These are phyloP conservation scores for Leptinotarsa tumamoca DNA, from an alignment of 2,888 invertebrate species.

Conservation along the genomic window DNA sequence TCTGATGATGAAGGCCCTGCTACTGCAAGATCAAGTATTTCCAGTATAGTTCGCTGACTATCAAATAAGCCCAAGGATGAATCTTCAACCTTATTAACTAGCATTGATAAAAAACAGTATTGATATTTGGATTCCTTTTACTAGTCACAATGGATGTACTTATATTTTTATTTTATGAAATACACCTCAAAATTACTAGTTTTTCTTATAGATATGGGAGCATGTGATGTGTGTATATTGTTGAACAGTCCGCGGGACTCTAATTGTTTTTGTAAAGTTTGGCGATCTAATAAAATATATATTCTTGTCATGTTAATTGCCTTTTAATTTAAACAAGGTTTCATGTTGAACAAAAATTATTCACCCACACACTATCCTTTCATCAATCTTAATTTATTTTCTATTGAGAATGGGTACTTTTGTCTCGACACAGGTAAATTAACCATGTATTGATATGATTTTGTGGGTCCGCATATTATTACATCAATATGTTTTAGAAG, in stretches of 20 bases:
- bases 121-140: constrained; percentile 30
- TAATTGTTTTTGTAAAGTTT: constrained; percentile 17
- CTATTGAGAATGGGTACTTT: too few relatives aligned
- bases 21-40: constrained; percentile 64
- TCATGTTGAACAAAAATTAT: too few relatives aligned
- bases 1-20: constrained; percentile 78
- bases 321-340: neutral
- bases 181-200: constrained; percentile 8
- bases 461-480: too few relatives aligned
- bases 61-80: constrained; percentile 17
- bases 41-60: constrained; percentile 66
- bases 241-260: constrained; percentile 15
- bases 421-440: too few relatives aligned
- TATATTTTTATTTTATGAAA: constrained; percentile 14
- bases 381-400: too few relatives aligned
- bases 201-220: constrained; percentile 2
- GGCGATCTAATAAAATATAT: constrained; percentile 14
- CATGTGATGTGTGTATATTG: constrained; percentile 14
- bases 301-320: constrained; percentile 15
- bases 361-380: too few relatives aligned
- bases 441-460: too few relatives aligned
- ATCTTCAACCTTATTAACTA: constrained; percentile 19
- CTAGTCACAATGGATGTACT: constrained; percentile 34
- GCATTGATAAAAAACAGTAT: constrained; percentile 35
- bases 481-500: too few relatives aligned